Conservation (phyloP, 1,140 invertebrate species). For the Drosophila nannoptera region DNA sequence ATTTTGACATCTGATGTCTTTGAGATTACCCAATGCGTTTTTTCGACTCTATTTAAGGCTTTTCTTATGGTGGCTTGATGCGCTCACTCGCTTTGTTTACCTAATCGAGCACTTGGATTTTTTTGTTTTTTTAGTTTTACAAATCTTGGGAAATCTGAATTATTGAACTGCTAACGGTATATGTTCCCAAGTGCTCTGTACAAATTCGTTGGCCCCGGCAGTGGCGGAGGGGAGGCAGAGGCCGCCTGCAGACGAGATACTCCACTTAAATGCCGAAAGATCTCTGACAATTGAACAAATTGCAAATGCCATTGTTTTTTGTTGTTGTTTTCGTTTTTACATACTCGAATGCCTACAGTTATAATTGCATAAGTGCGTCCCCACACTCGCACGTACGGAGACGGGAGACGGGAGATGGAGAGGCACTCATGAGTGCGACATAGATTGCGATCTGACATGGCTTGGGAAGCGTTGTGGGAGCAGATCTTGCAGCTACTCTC, state of each 20-base stretch:
- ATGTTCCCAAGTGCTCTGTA: background rate
- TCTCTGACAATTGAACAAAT: conserved; percentile 57
- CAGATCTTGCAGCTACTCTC: conserved; percentile 34
- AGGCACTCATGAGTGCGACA: conserved; percentile 29
- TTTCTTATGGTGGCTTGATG: too few species aligned
- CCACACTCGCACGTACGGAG: conserved; percentile 9
- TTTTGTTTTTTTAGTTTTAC: background rate
- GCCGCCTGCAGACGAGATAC: conserved; percentile 24
- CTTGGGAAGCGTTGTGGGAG: conserved; percentile 45
- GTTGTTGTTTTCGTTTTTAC: conserved; percentile 30
- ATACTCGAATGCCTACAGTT: conserved; percentile 57
- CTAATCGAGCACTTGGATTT: background rate
- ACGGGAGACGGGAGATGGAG: background rate
- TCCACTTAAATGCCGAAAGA: conserved; percentile 52
- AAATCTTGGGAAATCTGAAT: conserved; percentile 19
- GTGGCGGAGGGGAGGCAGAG: conserved; percentile 3
- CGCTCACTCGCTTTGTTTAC: background rate
- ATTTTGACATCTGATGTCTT: too few species aligned
- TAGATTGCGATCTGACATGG: conserved; percentile 36
- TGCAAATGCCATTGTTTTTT: conserved; percentile 53
- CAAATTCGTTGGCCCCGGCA: conserved; percentile 27
- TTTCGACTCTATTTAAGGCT: too few species aligned
- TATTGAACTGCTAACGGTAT: background rate
- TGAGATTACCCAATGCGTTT: too few species aligned
- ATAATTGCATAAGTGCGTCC: conserved; percentile 58